Percentiles rank a stretch among this genome's conserved stretches.
Evolutionary conservation across 2,888 invertebrate genomes (phyloP).

Genomic region (Yponomeuta evonymella): DNA sequence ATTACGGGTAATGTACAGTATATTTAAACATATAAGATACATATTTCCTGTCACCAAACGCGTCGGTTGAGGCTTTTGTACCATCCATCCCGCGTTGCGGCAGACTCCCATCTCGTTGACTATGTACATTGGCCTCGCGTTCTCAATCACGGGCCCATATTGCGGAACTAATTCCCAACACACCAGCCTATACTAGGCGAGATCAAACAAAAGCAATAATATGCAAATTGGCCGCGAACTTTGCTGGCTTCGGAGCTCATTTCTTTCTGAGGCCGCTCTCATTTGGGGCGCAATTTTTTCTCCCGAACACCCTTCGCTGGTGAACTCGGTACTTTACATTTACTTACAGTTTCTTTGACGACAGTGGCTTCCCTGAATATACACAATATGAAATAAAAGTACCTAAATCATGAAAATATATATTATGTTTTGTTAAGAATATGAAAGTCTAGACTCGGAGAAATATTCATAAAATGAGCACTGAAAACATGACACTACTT

Average conservation of each 20-base stretch:
- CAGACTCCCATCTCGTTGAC: background rate
- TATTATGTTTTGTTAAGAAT: too few species aligned
- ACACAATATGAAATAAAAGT: background rate
- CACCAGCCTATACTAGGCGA: background rate
- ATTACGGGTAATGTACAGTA: too few species aligned
- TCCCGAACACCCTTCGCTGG: background rate
- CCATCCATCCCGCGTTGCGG: background rate
- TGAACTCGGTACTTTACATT: background rate
- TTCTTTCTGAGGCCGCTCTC: conserved; percentile 5
- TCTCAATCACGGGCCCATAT: background rate
- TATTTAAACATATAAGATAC: too few species aligned
- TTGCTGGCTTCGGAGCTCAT: background rate
- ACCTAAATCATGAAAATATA: background rate
- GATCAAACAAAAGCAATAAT: conserved; percentile 13
- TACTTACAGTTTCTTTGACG: background rate
- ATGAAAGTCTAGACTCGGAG: too few species aligned
- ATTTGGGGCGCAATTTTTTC: background rate
- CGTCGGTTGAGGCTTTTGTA: background rate
- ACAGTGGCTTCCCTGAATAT: background rate
- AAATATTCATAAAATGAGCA: too few species aligned
- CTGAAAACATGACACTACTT: too few species aligned
- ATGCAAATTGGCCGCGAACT: conserved; percentile 8
- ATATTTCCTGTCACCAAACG: background rate
- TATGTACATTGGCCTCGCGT: background rate
- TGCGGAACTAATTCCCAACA: background rate